Base-by-base conservation (phyloP, 2,113 vertebrate genomes). In the Microtus richardsoni region DNA sequence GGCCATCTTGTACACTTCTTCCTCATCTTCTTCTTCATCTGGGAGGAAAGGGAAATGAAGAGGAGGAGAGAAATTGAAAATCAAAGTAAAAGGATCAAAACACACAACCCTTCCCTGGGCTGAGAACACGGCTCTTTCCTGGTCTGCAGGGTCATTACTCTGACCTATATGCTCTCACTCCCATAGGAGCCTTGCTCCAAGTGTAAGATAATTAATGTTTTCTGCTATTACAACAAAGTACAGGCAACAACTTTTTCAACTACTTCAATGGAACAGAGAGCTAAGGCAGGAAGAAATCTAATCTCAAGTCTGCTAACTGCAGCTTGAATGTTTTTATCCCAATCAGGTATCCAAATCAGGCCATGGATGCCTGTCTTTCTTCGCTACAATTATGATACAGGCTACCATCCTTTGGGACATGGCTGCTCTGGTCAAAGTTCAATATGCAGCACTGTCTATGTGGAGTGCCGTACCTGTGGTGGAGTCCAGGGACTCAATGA, bases 21-120 rank as follows among this genome's bases (percentile, higher is more conserved):
- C 99, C 96, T 99, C 99, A 91, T 99, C 99, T 95, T 99, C 99
- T 96, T 99, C 99, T 95, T 99, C 99, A 98, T 99, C 99, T 99
- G 88, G 89, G 91, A 80, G n/a, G n/a, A 93, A 92, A 60, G 28
- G 62, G 11, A 52, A 82, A 60, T 11, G 80, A 89, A 52, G 19
- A 17, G 54, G 28, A 54, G 68, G 28, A 54, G 16, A 74, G 68
- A 47, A 78, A 49, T 19, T 58, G 82, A 83, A 13, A 41, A 83
- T 1, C 26, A 8, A 14, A 24, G 41, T 58, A 44, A 52, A 28
- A 79, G 16, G 33, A 70, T 84, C 19, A n/a, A 26, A 75, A 19
- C 0, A 30, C 22, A 70, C 7, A 77, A 33, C 21, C 12, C 47
- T 74, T 14, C 64, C 58, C 16, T 13, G 47, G 49, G 78, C 5